phyloP scores from a whole-genome alignment of 2,113 vertebrate species.

The Tympanuchus pallidicinctus region DNA sequence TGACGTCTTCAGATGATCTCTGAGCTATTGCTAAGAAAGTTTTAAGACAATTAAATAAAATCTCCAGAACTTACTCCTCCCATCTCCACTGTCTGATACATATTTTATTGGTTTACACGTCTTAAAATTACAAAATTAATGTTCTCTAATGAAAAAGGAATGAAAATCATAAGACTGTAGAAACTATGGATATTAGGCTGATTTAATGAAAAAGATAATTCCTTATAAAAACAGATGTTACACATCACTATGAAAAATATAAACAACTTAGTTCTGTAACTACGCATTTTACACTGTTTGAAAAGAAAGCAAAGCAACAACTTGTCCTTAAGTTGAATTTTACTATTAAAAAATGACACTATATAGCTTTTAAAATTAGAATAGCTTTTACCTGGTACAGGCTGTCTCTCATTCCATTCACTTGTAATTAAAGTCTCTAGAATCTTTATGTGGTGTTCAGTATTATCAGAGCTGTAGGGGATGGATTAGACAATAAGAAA shows the following conservation, averaged over 20 bases:
- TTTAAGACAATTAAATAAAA: neutral
- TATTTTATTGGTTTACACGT: neutral
- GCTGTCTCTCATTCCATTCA: conserved; percentile 90
- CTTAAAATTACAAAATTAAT: neutral
- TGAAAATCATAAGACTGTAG: neutral
- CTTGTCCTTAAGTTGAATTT: neutral
- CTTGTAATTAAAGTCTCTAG: conserved; percentile 92
- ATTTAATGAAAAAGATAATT: neutral
- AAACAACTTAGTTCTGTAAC: neutral
- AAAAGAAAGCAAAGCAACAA: neutral
- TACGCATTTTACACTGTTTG: neutral
- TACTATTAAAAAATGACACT: neutral
- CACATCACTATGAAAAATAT: neutral
- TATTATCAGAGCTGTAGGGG: conserved; percentile 87
- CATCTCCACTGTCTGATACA: neutral
- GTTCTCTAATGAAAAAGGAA: neutral
- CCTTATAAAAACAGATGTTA: neutral
- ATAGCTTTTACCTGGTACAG: conserved; percentile 88
- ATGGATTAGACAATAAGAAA: neutral
- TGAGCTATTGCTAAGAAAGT: neutral
- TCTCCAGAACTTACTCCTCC: neutral
- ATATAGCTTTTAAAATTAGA: neutral
- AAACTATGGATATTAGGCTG: neutral
- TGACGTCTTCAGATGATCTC: neutral
- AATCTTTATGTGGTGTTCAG: conserved; percentile 89